Percentiles rank a stretch among this genome's conserved stretches.
These are phyloP conservation scores for Parazoanthus swiftii DNA, from an alignment of 92 coral and sea anemone species.

Conservation along the genomic window DNA sequence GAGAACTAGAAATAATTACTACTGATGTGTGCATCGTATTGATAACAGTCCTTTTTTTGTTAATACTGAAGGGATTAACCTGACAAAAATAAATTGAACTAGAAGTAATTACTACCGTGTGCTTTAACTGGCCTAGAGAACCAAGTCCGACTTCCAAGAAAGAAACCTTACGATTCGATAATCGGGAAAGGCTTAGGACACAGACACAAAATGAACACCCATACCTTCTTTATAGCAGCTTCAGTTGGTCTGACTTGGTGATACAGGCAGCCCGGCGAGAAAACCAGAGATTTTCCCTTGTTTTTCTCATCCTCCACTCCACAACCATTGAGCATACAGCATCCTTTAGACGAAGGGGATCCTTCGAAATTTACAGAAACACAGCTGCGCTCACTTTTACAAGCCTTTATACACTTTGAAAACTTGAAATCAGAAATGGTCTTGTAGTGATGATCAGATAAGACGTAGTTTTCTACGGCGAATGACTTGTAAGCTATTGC, in stretches of 20 bases:
- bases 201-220: too few species aligned
- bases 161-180: too few species aligned
- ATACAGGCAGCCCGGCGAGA: not conserved
- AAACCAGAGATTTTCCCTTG: not conserved
- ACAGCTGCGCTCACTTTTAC: slow-evolving; percentile 1
- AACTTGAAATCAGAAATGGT: not conserved
- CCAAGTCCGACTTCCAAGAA: too few species aligned
- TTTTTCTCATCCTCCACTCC: not conserved
- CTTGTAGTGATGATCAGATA: not conserved
- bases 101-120: too few species aligned
- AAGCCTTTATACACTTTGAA: not conserved
- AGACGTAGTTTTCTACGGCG: not conserved
- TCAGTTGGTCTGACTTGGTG: not conserved
- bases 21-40: too few species aligned
- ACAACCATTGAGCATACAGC: not conserved
- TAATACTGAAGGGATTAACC: too few species aligned
- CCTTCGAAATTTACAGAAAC: not conserved
- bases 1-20: too few species aligned
- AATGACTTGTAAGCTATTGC: not conserved
- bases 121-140: too few species aligned
- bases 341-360: not conserved
- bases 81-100: too few species aligned
- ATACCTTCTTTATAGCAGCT: too few species aligned
- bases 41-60: too few species aligned
- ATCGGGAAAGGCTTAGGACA: too few species aligned